Percentiles rank a stretch among this genome's conserved stretches.
These are phyloP conservation scores for Hymenochirus boettgeri DNA, from an alignment of 2,113 vertebrate species.

Conservation along the genomic window DNA sequence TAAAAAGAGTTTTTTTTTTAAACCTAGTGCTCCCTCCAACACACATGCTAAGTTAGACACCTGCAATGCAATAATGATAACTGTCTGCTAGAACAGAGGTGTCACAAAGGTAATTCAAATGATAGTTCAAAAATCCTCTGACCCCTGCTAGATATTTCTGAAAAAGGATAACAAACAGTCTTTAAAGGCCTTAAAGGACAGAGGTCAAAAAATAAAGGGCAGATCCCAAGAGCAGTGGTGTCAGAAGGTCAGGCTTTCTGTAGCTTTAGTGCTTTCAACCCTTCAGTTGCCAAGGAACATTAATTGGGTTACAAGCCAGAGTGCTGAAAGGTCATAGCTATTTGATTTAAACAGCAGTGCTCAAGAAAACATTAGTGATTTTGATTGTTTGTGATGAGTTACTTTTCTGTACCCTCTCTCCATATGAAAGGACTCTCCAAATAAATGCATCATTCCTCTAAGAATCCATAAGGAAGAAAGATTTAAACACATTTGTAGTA, in stretches of 20 bases:
- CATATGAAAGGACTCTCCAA: background rate
- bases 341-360: conserved; percentile 8
- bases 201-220: conserved; percentile 41
- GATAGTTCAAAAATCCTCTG: background rate
- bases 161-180: conserved; percentile 24
- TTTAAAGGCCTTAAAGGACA: conserved; percentile 42
- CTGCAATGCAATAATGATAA: too few species aligned
- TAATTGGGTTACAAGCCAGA: conserved; percentile 24
- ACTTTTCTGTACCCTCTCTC: background rate
- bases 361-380: conserved; percentile 21
- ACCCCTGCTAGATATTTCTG: background rate
- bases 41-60: too few species aligned
- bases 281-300: conserved; percentile 27
- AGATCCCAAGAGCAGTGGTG: conserved; percentile 39
- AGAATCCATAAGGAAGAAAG: background rate
- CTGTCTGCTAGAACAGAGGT: background rate
- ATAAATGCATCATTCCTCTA: background rate
- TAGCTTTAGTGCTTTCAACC: background rate
- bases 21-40: background rate
- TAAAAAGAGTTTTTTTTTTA: background rate
- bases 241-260: conserved; percentile 8
- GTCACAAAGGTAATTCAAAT: conserved; percentile 5
- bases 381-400: conserved; percentile 14
- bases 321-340: conserved; percentile 23
- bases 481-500: background rate